phyloP scores from a whole-genome alignment of 2,113 vertebrate species.

The Rhinogobius similis region DNA sequence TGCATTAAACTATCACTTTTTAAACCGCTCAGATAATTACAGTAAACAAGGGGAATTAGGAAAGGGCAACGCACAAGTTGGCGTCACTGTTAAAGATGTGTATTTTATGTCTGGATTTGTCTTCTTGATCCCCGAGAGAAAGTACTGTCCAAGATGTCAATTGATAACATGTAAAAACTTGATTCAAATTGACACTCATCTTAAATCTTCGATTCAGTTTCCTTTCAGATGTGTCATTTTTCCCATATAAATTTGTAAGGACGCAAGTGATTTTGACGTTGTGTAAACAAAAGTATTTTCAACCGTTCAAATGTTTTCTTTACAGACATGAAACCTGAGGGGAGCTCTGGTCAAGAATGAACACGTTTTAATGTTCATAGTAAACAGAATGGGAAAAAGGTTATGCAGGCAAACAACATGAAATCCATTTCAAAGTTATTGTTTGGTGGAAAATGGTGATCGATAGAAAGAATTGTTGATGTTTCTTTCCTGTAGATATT shows the following conservation, averaged over 20 bases:
- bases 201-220: slow-evolving; percentile 35
- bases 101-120: slow-evolving; percentile 48
- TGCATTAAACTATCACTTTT: slow-evolving; percentile 45
- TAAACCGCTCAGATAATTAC: slow-evolving; percentile 19
- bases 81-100: slow-evolving; percentile 45
- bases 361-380: slow-evolving; percentile 80
- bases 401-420: slow-evolving; percentile 45
- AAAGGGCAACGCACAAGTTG: slow-evolving; percentile 50
- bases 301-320: slow-evolving; percentile 53
- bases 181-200: slow-evolving; percentile 38
- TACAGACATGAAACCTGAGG: slow-evolving; percentile 76
- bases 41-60: slow-evolving; percentile 25
- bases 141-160: slow-evolving; percentile 50
- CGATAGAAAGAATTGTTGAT: slow-evolving; percentile 57
- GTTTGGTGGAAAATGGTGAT: slow-evolving; percentile 57
- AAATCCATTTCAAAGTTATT: slow-evolving; percentile 54
- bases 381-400: slow-evolving; percentile 48
- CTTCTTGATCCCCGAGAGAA: slow-evolving; percentile 74
- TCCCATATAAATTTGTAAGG: slow-evolving; percentile 68
- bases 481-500: slow-evolving; percentile 73
- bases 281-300: slow-evolving; percentile 58
- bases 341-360: slow-evolving; percentile 62
- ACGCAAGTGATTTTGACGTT: slow-evolving; percentile 60
- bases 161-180: slow-evolving; percentile 14
- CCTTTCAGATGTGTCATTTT: slow-evolving; percentile 58